Evolutionary conservation across 2,888 invertebrate genomes (phyloP).

Genomic region (Agelastica alni): DNA sequence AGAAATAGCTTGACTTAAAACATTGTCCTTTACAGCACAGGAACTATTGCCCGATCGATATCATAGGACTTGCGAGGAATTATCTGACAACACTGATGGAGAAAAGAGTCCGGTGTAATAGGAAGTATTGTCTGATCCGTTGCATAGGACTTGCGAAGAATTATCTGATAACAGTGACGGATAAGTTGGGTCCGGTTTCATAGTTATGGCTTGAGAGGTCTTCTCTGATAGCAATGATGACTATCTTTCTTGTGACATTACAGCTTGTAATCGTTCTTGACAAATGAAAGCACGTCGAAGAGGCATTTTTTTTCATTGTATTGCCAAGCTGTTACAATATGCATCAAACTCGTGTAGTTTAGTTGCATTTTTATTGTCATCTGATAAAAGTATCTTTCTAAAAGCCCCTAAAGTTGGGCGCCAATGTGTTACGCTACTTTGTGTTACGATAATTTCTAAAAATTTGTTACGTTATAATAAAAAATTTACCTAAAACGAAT

Average conservation of each 20-base stretch:
- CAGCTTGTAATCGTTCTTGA: constrained; percentile 13
- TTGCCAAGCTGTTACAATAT: constrained; percentile 21
- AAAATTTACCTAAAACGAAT: no score
- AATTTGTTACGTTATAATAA: no score
- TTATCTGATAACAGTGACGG: not conserved
- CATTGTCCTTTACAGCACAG: not conserved
- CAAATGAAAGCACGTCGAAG: constrained; percentile 19
- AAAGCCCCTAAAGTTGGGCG: no score
- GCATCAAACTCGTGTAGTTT: constrained; percentile 20
- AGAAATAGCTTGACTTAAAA: constrained; percentile 1
- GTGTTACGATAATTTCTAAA: no score
- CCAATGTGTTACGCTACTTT: no score
- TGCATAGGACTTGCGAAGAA: not conserved
- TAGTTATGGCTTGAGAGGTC: no score
- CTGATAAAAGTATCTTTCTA: no score
- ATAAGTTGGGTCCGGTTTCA: no score
- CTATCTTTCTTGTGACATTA: constrained; percentile 5
- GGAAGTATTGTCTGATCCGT: not conserved
- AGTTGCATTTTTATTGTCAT: no score
- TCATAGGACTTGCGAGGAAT: not conserved
- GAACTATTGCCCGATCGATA: not conserved
- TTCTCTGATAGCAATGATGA: constrained; percentile 1
- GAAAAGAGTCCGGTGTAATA: not conserved
- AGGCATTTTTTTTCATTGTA: constrained; percentile 23
- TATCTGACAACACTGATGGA: not conserved